These are phyloP conservation scores for Ridgeia piscesae DNA, from an alignment of 1,140 invertebrate genomes.

Conservation along the genomic window DNA sequence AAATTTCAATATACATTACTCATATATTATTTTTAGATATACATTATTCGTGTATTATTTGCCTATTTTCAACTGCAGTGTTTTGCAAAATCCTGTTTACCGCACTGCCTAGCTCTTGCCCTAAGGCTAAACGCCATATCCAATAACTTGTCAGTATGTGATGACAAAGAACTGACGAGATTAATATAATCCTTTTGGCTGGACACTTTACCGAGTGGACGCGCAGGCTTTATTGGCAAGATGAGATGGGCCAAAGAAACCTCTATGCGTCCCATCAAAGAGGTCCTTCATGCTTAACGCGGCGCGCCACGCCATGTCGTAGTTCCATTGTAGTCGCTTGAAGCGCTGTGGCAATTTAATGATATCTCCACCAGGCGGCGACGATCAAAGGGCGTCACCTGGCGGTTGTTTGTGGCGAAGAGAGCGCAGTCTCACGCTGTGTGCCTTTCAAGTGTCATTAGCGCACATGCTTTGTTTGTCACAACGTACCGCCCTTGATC, in stretches of 20 bases:
- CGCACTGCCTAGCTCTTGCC: too few relatives aligned
- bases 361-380: neutral
- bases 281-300: neutral
- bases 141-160: neutral
- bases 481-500: neutral
- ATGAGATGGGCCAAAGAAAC: neutral
- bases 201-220: neutral
- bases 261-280: neutral
- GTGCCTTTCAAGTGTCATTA: neutral
- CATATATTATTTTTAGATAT: too few relatives aligned
- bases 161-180: neutral
- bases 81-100: too few relatives aligned
- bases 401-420: neutral
- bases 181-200: neutral
- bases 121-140: too few relatives aligned
- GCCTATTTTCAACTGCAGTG: too few relatives aligned
- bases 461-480: neutral
- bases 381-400: conserved; percentile 3
- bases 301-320: neutral
- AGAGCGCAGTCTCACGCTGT: neutral
- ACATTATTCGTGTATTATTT: too few relatives aligned
- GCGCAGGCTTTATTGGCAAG: neutral
- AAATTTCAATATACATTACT: too few relatives aligned
- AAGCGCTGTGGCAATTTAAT: neutral
- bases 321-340: neutral